These are phyloP conservation scores for Brachionus paranguensis DNA, from an alignment of 1,140 invertebrate species.

Conservation along the genomic window DNA sequence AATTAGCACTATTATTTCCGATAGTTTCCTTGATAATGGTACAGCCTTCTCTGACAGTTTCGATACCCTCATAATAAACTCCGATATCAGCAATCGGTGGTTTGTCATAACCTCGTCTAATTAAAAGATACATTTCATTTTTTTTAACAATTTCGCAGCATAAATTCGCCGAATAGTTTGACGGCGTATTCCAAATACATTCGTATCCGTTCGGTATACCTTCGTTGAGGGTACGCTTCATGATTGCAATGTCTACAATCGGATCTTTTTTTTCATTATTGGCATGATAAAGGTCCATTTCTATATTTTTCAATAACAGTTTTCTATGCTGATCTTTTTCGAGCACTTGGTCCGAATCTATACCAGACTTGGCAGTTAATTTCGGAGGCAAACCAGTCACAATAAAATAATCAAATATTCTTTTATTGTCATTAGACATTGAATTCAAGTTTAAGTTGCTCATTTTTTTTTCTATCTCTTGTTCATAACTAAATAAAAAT, in stretches of 20 bases:
- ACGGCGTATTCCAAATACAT: conserved; percentile 76
- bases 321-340: neutral
- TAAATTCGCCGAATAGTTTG: conserved; percentile 71
- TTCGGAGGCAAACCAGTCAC: conserved; percentile 83
- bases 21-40: conserved; percentile 81
- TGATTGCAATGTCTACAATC: conserved; percentile 85
- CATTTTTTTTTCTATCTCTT: neutral
- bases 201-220: conserved; percentile 56
- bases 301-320: neutral
- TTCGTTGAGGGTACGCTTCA: conserved; percentile 82
- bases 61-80: conserved; percentile 63
- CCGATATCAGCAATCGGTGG: conserved; percentile 94
- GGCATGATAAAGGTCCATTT: neutral
- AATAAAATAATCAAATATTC: conserved; percentile 81
- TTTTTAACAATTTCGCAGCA: conserved; percentile 85
- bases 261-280: conserved; percentile 65
- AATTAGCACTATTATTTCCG: conserved; percentile 79
- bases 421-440: conserved; percentile 46
- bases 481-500: neutral
- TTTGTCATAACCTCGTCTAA: conserved; percentile 79
- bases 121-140: conserved; percentile 86
- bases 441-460: neutral
- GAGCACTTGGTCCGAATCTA: neutral
- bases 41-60: conserved; percentile 83
- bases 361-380: conserved; percentile 58